A percentile compares a stretch with the other conserved stretches of the same genome.
These are phyloP conservation scores for Gavia stellata DNA, from an alignment of 2,113 vertebrate genomes.

Conservation along the genomic window DNA sequence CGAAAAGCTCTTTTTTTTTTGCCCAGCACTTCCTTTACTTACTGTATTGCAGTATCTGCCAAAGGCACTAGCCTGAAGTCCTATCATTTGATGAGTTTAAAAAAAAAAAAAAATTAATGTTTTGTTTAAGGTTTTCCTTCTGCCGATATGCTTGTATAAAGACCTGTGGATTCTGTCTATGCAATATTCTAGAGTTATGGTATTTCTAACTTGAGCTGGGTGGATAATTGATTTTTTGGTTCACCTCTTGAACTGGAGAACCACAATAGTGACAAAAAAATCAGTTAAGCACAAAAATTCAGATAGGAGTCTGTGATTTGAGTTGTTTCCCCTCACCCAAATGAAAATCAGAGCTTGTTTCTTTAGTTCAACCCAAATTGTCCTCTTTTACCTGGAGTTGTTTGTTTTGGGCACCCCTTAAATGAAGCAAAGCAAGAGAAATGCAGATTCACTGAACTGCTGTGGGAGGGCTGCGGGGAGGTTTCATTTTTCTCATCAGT, in stretches of 20 bases:
- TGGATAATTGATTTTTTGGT: slow-evolving; percentile 17
- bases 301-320: background rate
- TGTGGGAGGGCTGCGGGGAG: background rate
- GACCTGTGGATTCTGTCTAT: background rate
- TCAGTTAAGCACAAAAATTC: background rate
- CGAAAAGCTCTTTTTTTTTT: background rate
- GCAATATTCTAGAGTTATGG: background rate
- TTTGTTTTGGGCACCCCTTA: background rate
- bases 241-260: slow-evolving; percentile 1
- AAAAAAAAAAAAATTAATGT: background rate
- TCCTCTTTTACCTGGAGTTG: background rate
- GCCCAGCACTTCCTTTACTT: background rate
- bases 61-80: background rate
- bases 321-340: background rate
- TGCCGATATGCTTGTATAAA: background rate
- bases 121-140: background rate
- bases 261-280: background rate
- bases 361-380: background rate
- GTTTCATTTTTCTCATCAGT: background rate
- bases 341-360: background rate
- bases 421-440: background rate
- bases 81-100: background rate
- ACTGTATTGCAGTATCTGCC: background rate
- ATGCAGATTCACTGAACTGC: background rate
- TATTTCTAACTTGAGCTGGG: background rate